Percentiles rank a stretch among this genome's conserved stretches.
These are phyloP conservation scores for Athetis lepigone DNA, from an alignment of 2,888 invertebrate genomes.

Conservation along the genomic window DNA sequence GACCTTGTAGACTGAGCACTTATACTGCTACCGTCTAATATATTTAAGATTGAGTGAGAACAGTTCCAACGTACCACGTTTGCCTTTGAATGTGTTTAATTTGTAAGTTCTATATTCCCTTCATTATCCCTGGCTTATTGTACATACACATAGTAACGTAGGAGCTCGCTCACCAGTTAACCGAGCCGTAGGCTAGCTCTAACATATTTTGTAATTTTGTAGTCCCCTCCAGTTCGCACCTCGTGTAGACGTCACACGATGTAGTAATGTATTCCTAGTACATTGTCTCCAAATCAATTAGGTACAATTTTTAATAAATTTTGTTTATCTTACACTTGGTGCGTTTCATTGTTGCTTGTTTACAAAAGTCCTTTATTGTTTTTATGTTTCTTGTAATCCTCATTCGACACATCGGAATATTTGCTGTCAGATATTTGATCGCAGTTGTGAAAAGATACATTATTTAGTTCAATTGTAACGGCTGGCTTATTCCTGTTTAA, in stretches of 20 bases:
- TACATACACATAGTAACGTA: constrained; percentile 12
- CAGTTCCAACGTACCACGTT: not conserved
- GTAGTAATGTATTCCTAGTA: constrained; percentile 31
- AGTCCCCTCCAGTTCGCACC: constrained; percentile 15
- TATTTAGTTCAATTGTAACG: too few species aligned
- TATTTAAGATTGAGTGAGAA: not conserved
- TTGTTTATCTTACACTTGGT: constrained; percentile 22
- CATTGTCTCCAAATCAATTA: constrained; percentile 28
- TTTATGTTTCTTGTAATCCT: not conserved
- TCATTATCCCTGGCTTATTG: not conserved
- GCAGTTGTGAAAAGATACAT: too few species aligned
- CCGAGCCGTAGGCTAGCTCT: constrained; percentile 34
- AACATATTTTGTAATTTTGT: constrained; percentile 50
- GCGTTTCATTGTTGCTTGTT: constrained; percentile 19
- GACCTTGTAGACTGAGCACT: not conserved
- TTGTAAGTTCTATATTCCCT: not conserved
- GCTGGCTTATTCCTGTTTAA: too few species aligned
- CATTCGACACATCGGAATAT: not conserved
- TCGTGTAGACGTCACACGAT: constrained; percentile 17
- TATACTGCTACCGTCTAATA: not conserved
- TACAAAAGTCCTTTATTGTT: not conserved
- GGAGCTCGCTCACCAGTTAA: constrained; percentile 43
- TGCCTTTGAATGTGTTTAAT: not conserved
- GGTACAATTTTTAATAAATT: constrained; percentile 49
- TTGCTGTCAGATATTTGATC: too few species aligned